Conservation (phyloP, 1,140 invertebrate species). For the Ditylenchus dipsaci region DNA sequence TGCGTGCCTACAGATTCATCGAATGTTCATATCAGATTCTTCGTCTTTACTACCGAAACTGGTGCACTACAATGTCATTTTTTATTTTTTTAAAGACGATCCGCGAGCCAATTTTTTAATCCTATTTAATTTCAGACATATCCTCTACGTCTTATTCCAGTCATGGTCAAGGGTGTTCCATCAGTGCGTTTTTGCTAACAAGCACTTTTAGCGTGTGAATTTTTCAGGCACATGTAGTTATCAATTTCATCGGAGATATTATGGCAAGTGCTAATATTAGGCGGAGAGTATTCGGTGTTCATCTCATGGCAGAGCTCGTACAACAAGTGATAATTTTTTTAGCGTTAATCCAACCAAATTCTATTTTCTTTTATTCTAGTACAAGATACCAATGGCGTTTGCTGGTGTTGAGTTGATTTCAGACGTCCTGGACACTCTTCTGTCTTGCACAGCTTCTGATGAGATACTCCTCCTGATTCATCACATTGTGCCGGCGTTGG, state of each 20-base stretch:
- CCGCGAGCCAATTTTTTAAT: too few relatives aligned
- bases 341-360: not conserved
- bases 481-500: constrained; percentile 28
- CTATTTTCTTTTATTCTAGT: constrained; percentile 15
- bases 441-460: constrained; percentile 16
- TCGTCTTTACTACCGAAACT: constrained; percentile 76
- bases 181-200: constrained; percentile 17
- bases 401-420: constrained; percentile 34
- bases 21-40: constrained; percentile 91
- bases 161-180: constrained; percentile 34
- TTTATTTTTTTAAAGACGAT: too few relatives aligned
- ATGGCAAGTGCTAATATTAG: constrained; percentile 24
- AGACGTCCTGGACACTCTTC: constrained; percentile 29
- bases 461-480: constrained; percentile 28
- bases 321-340: constrained; percentile 19
- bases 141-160: constrained; percentile 38
- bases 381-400: constrained; percentile 39
- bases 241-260: constrained; percentile 26
- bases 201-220: too few relatives aligned
- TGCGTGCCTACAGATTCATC: constrained; percentile 90
- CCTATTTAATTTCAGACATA: constrained; percentile 26
- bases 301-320: constrained; percentile 35
- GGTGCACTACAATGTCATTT: constrained; percentile 83
- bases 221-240: constrained; percentile 16
- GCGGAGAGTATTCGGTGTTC: constrained; percentile 34